Evolutionary conservation across 2,888 invertebrate species (phyloP), one percentile per base, ranked within the genome.

Genomic region (Tenthredo amoena): DNA sequence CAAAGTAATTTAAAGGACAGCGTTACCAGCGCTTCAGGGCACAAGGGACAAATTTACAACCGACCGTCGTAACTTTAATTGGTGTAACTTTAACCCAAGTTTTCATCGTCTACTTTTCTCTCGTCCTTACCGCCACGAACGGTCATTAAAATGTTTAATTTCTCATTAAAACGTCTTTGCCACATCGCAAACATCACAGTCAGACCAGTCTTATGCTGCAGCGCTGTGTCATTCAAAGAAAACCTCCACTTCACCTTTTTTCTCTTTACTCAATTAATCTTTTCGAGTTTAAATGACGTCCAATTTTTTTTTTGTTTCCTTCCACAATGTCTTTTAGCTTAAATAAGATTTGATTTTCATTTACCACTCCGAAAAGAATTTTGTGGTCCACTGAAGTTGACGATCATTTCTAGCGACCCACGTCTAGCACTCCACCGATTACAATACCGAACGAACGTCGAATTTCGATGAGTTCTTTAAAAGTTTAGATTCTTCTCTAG

Each of bases 91-190:
- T 77, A 10, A 50, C 40, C 37, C 58, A 37, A 62, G 18, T 37
- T 81, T 58, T 81, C 81, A 40, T 18, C 77, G 55, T 40, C 62
- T 31, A 81, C n/a, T 26, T 81, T 81, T 62, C 81, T 62, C 37
- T 34, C 62, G 50, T 81, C 37, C 9, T 58, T 40, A 40, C 34
- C 40, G 15, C 58, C 21, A 40, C 15, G 62, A 62, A 81, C 58
- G n/a, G 81, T 40, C 62, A 81, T 81, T 81, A 81, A 81, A 81
- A 81, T 81, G 62, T 81, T 81, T 62, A 81, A 81, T 81, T 81
- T 58, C 21, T 62, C 58, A 40, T 81, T 62, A 37, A 37, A 62
- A 15, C 40, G 72, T 43, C 72, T 74, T 74, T 43, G 40, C 43
- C 72, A 74, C 72, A 74, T 74, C 31, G 72, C 40, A 43, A 74